A percentile compares a stretch with the other conserved stretches of the same genome.
These are phyloP conservation scores for Conomelus anceps DNA, from an alignment of 2,888 invertebrate species.

Conservation along the genomic window DNA sequence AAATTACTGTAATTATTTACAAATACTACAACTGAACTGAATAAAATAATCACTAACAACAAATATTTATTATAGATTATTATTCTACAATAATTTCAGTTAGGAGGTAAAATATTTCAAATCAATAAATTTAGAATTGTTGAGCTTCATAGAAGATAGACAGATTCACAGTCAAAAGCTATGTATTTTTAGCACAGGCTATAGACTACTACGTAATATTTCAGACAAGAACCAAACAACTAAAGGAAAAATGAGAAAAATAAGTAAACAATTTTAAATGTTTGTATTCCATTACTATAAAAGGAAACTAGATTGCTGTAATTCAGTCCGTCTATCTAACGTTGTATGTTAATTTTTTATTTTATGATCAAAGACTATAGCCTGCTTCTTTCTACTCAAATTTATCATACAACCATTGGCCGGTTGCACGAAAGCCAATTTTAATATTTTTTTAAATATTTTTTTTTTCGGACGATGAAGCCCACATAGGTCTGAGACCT, in stretches of 20 bases:
- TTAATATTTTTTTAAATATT: too few species aligned
- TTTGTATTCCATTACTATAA: not conserved
- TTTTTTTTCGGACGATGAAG: too few species aligned
- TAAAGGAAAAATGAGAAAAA: not conserved
- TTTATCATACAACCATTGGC: not conserved
- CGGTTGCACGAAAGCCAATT: too few species aligned
- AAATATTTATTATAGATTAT: too few species aligned
- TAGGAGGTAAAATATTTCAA: too few species aligned
- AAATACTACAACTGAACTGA: too few species aligned
- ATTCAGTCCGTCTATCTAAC: not conserved
- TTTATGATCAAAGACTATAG: not conserved
- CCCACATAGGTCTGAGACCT: too few species aligned
- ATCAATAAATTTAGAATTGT: too few species aligned
- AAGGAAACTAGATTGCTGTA: not conserved
- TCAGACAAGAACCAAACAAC: not conserved
- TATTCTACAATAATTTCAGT: too few species aligned
- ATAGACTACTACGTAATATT: not conserved
- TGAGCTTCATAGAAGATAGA: not conserved
- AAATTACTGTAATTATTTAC: too few species aligned
- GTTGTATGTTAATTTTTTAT: not conserved
- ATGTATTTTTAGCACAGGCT: not conserved
- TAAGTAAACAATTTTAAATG: not conserved
- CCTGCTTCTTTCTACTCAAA: not conserved
- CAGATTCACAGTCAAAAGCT: not conserved
- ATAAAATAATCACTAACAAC: too few species aligned